phyloP scores from a whole-genome alignment of 2,113 vertebrate species.

The Pangasianodon gigas region DNA sequence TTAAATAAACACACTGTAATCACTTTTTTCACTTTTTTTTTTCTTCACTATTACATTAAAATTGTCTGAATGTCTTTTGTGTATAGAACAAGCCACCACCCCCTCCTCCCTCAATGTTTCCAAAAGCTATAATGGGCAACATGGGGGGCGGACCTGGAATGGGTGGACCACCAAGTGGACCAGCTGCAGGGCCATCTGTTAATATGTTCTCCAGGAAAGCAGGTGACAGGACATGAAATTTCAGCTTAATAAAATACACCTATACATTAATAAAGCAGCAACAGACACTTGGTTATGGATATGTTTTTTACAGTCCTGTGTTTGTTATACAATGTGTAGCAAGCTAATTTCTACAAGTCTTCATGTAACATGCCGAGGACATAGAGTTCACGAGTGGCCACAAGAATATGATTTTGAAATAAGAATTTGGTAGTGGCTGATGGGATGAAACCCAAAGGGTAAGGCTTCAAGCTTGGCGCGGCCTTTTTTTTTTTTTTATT shows the following conservation, averaged over 20 bases:
- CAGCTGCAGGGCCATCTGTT: conserved; percentile 70
- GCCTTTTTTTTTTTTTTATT: no score
- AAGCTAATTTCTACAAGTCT: background rate
- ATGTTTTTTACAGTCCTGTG: background rate
- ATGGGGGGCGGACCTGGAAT: conserved; percentile 61
- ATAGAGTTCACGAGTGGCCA: background rate
- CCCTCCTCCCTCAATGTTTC: conserved; percentile 85
- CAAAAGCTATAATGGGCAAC: conserved; percentile 68
- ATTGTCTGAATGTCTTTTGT: background rate
- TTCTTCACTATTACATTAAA: background rate
- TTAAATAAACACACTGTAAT: background rate
- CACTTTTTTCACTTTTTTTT: background rate
- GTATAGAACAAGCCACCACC: conserved; percentile 85
- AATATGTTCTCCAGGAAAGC: conserved; percentile 95
- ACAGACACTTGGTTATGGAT: background rate
- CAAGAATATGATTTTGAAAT: background rate
- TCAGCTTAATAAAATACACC: background rate
- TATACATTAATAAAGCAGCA: background rate
- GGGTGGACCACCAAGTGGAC: conserved; percentile 53
- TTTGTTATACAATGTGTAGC: background rate
- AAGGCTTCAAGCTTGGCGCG: no score
- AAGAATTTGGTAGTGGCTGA: background rate
- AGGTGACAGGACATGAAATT: conserved; percentile 70
- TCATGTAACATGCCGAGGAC: background rate
- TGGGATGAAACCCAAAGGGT: background rate